phyloP scores from a whole-genome alignment of 2,888 invertebrate species.

The Chaetogeoica ovagalla region DNA sequence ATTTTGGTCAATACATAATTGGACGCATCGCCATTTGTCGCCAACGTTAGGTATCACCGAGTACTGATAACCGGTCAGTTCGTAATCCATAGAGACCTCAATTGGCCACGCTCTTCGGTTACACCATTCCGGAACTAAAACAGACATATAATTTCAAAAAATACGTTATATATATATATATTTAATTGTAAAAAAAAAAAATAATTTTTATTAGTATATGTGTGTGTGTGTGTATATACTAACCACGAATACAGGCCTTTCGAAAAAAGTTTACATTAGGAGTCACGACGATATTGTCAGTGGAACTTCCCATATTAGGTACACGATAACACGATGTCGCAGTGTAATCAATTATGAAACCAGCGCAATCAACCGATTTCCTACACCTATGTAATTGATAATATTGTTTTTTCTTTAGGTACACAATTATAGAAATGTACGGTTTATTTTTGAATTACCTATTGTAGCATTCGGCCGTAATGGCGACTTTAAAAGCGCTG shows the following conservation, averaged over 20 bases:
- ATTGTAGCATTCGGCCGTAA: constrained; percentile 58
- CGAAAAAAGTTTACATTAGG: constrained; percentile 65
- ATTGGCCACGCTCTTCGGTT: constrained; percentile 72
- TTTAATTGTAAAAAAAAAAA: no score
- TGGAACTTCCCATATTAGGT: constrained; percentile 56
- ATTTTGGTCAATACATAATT: constrained; percentile 59
- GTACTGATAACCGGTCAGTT: constrained; percentile 70
- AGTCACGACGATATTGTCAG: constrained; percentile 54
- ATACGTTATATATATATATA: neutral
- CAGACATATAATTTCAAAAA: neutral
- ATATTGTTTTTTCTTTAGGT: neutral
- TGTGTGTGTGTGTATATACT: neutral
- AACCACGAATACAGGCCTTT: constrained; percentile 68
- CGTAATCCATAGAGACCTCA: constrained; percentile 75
- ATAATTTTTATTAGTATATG: no score
- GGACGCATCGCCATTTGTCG: constrained; percentile 70
- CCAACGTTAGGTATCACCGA: constrained; percentile 66
- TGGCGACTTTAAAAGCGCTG: constrained; percentile 56
- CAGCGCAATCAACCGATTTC: constrained; percentile 62
- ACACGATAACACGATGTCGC: constrained; percentile 63
- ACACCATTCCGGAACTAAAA: constrained; percentile 64
- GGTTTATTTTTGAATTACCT: constrained; percentile 54
- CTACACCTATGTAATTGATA: constrained; percentile 59
- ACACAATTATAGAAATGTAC: neutral
- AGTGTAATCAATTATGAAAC: constrained; percentile 63